phyloP scores from a whole-genome alignment of 1,140 invertebrate species.

The Arctopsyche grandis region DNA sequence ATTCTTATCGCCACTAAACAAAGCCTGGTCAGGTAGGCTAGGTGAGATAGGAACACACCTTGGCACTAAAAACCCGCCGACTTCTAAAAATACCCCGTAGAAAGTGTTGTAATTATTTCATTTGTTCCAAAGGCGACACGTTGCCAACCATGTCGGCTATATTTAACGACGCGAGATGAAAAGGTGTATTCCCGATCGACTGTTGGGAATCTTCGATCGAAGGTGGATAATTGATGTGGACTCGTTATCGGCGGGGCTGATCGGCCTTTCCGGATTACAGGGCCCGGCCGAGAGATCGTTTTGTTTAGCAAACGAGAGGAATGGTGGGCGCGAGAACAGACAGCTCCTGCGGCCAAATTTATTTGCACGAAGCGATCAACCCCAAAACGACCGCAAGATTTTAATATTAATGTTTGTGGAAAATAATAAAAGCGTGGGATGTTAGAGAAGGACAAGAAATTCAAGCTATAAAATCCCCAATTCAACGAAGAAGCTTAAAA shows the following conservation, averaged over 20 bases:
- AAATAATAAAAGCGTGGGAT: too few species aligned
- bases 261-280: neutral
- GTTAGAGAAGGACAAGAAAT: too few species aligned
- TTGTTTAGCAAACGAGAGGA: neutral
- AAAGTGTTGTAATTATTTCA: conserved; percentile 41
- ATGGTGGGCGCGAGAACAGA: neutral
- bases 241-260: neutral
- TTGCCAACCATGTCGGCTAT: conserved; percentile 35
- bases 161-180: neutral
- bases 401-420: too few species aligned
- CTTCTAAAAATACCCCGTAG: conserved; percentile 2
- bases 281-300: too few species aligned
- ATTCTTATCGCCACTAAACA: neutral
- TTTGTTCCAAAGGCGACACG: conserved; percentile 20
- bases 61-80: too few species aligned
- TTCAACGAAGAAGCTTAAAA: too few species aligned
- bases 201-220: neutral
- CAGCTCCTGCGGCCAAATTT: neutral
- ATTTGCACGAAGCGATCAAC: too few species aligned
- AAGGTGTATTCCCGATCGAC: neutral
- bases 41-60: neutral
- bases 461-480: too few species aligned
- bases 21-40: neutral
- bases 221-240: conserved; percentile 12
- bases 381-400: too few species aligned